phyloP scores from a whole-genome alignment of 2,797 vertebrate genomes.

The Sebastiscus tertius region DNA sequence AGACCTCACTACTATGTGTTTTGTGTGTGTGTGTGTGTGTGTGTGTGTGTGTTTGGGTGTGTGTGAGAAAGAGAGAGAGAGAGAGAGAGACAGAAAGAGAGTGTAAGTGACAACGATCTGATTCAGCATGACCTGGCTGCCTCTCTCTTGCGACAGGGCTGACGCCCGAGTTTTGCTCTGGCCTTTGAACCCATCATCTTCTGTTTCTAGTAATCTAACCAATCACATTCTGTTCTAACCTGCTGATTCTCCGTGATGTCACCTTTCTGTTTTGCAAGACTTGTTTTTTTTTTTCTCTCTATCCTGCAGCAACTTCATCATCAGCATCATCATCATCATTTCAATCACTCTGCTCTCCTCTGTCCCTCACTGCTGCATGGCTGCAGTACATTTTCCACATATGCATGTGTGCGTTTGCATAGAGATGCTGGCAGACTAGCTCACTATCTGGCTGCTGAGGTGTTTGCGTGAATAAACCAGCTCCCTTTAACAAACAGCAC shows the following conservation, averaged over 20 bases:
- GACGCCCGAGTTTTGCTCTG: conserved; percentile 42
- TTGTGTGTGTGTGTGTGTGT: conserved; percentile 1
- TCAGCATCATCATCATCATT: conserved; percentile 43
- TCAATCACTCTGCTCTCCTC: conserved; percentile 39
- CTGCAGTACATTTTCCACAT: conserved; percentile 27
- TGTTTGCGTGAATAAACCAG: conserved; percentile 24
- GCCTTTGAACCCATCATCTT: conserved; percentile 61
- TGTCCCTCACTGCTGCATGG: conserved; percentile 62
- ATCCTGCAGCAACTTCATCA: conserved; percentile 63
- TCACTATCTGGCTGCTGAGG: conserved; percentile 27
- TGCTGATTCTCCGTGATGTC: conserved; percentile 59
- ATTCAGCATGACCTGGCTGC: conserved; percentile 73
- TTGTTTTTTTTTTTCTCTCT: conserved; percentile 35
- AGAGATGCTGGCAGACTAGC: conserved; percentile 13
- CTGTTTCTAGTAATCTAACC: conserved; percentile 59
- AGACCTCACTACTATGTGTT: conserved; percentile 31
- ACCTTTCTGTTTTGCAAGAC: conserved; percentile 62
- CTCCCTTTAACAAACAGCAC: conserved; percentile 55
- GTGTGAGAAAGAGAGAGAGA: background rate
- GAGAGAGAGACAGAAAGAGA: conserved; percentile 2
- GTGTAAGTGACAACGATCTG: conserved; percentile 44
- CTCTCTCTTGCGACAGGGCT: conserved; percentile 57
- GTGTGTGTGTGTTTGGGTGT: conserved; percentile 16
- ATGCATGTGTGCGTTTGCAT: background rate
- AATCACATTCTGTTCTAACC: conserved; percentile 61